Conservation (phyloP, 2,888 invertebrate genomes). For the Meandrusa payeni region DNA sequence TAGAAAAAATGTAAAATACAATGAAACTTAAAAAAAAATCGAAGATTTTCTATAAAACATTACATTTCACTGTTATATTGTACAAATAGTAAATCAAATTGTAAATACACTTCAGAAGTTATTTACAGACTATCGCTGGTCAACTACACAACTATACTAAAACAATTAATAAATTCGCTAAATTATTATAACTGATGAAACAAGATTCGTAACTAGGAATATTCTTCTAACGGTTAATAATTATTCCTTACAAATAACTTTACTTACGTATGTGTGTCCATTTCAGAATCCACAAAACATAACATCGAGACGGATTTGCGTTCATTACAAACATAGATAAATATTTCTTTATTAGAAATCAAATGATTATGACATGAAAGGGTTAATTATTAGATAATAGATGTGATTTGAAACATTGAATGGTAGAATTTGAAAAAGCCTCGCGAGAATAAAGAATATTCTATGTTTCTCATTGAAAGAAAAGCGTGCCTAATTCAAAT, state of each 20-base stretch:
- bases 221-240: conserved; percentile 69
- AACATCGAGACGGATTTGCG: conserved; percentile 67
- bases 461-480: conserved; percentile 43
- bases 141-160: conserved; percentile 53
- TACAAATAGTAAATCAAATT: conserved; percentile 44
- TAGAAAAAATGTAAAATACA: conserved; percentile 49
- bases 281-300: conserved; percentile 66
- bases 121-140: conserved; percentile 66
- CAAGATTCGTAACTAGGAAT: conserved; percentile 67
- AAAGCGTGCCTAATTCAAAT: conserved; percentile 66
- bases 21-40: no score
- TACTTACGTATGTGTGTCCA: conserved; percentile 75
- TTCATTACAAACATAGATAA: conserved; percentile 43
- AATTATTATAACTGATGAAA: conserved; percentile 55
- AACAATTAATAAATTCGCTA: conserved; percentile 75
- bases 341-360: conserved; percentile 32
- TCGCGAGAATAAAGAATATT: conserved; percentile 59
- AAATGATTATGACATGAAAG: conserved; percentile 27
- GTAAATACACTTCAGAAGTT: conserved; percentile 66
- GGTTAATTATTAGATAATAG: conserved; percentile 33
- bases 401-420: conserved; percentile 32
- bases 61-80: conserved; percentile 51
- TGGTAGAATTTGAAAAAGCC: conserved; percentile 59
- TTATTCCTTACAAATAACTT: conserved; percentile 65
- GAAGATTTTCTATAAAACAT: conserved; percentile 36